Evolutionary conservation across 2,113 vertebrate species (phyloP), one percentile per base, ranked within the genome.

Genomic region (Stictonetta naevosa): DNA sequence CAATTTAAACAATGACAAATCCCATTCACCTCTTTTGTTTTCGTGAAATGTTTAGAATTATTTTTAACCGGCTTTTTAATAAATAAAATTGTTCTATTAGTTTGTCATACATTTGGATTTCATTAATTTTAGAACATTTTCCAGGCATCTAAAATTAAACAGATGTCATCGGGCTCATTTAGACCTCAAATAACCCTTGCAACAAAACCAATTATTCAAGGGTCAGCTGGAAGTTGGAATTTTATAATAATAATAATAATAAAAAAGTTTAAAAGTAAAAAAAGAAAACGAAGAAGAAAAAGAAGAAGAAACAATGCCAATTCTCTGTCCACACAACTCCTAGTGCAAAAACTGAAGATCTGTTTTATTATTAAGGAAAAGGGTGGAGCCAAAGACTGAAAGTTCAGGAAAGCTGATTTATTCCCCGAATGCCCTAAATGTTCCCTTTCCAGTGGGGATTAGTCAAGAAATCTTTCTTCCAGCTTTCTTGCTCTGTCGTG

Each of bases 91-190:
- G 94, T 97, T 95, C 97, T 97, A 92, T 97, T 97, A 86, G 91
- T 97, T 96, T 90, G 87, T 91, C 80, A 52, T 97, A 91, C 97
- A 97, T 97, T 98, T 98, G 97, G 96, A 90, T 96, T 97, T 97
- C 97, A 98, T 98, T 97, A 97, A 95, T 97, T 97, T 96, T 89
- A 87, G 84, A 96, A 95, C 74, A 92, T 97, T 97, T 97, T 97
- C 97, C 95, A 98, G 95, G 93, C 91, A 95, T 96, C 96, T 97
- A 97, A 98, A 98, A 98, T 98, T 97, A 97, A 98, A 97, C 98
- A 98, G 95, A 98, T 98, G 98, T 98, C 97, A 98, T 95, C 83
- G 20, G 95, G 95, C 90, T 96, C 91, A 92, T 94, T 98, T 94
- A 97, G 97, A 96, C 97, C 97, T 97, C 96, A 97, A 98, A 97